Conservation (phyloP, 1,140 invertebrate species). For the Neuroterus valhalla region DNA sequence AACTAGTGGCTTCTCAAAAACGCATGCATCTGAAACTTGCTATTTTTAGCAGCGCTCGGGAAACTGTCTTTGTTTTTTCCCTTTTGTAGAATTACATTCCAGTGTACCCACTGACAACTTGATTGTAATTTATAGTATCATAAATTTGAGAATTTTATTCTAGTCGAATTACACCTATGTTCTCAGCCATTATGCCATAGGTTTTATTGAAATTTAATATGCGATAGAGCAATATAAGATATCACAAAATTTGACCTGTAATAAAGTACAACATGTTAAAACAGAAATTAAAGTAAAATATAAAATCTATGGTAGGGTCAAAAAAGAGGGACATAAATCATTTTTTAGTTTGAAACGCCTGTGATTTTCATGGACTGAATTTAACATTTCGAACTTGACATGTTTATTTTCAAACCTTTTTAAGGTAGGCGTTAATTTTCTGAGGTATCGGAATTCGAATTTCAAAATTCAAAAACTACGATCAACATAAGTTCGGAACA, state of each 20-base stretch:
- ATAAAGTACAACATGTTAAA: neutral
- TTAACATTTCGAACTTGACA: no score
- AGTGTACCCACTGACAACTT: neutral
- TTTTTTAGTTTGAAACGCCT: no score
- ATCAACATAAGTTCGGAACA: no score
- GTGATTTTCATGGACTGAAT: no score
- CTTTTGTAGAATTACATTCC: slow-evolving; percentile 19
- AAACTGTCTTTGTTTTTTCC: neutral
- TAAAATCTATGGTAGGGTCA: no score
- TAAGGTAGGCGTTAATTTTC: no score
- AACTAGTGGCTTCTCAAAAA: neutral
- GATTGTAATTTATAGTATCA: slow-evolving; percentile 4
- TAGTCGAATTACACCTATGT: neutral
- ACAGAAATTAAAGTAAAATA: neutral
- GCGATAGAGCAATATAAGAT: neutral
- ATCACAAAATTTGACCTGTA: neutral
- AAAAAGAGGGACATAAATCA: no score
- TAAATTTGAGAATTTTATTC: slow-evolving; percentile 19
- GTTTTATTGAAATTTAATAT: slow-evolving; percentile 23
- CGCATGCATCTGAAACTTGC: neutral
- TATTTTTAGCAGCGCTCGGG: slow-evolving; percentile 7
- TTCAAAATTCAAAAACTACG: no score
- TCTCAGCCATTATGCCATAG: neutral
- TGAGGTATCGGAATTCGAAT: no score
- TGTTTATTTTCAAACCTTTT: no score